Base-by-base conservation (phyloP, 2,888 invertebrate species). In the Lochmaea capreae region DNA sequence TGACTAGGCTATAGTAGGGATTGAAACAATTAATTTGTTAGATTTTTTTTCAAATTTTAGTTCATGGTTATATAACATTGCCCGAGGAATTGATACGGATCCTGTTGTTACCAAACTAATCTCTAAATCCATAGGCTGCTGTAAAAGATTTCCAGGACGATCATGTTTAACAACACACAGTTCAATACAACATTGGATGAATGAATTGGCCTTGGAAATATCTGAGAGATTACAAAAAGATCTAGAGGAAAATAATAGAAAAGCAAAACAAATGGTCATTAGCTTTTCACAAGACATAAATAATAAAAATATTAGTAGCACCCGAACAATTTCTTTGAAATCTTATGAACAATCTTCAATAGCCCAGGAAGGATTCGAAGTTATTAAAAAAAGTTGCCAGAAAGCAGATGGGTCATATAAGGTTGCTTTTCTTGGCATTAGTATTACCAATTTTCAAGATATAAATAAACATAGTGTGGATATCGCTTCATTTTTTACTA, bases 91-190 rank as follows among this genome's bases (percentile, higher is more conserved):
- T 70, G 97, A 98, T 84, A 87, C 91, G 76, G 98, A 98, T 83
- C 93, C 94, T 14, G 98, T 99, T 0, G 93, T 91, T 74, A 91
- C 93, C 0, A 91, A 96, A 78, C 92, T 96, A 76, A 91, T 97
- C 71, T 91, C 97, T 0, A 97, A 98, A 87, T 97, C 97, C 68
- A 96, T 99, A 80, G 98, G 97, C 0, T 97, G 97, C 83, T 95
- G 97, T 85, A 99, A 99, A 88, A 95, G 95, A 83, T 98, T 99
- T 86, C 92, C 93, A 2, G 98, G 97, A 0, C 92, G 91, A 82
- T 91, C 91, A 79, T 93, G 94, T 11, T 90, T 98, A 6, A 86
- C 88, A 0, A 92, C 91, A 18, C 85, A 91, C 49, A 91, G 92
- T 42, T 91, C 91, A 72, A 89, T 96, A 22, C 89, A 89, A 67